phyloP scores from a whole-genome alignment of 2,888 invertebrate genomes.

The Isoperla grammatica region DNA sequence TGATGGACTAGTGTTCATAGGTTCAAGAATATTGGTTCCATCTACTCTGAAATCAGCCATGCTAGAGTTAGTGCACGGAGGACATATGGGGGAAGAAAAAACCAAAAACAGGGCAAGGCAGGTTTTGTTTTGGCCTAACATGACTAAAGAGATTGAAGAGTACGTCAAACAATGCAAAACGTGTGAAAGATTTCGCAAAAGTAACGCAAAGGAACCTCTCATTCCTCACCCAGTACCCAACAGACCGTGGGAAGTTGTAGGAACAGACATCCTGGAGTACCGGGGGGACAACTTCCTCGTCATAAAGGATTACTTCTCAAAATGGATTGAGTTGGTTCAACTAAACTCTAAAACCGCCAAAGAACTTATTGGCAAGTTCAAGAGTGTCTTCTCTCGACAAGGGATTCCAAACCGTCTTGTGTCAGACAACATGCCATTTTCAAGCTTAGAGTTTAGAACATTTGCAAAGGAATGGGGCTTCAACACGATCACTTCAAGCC shows the following conservation, averaged over 20 bases:
- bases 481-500: neutral
- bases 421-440: constrained; percentile 5
- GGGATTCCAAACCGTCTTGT: constrained; percentile 1
- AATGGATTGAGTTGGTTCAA: constrained; percentile 12
- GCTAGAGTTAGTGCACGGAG: no score
- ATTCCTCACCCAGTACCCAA: constrained; percentile 13
- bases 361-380: neutral
- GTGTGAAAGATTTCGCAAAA: no score
- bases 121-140: no score
- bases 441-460: neutral
- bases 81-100: no score
- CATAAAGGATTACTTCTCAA: constrained; percentile 4
- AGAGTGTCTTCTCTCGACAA: neutral
- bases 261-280: constrained; percentile 4
- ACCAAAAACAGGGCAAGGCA: no score
- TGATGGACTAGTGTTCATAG: no score
- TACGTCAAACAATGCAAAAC: no score
- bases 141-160: no score
- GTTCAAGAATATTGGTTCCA: no score
- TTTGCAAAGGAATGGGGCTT: constrained; percentile 1
- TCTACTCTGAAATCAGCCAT: no score
- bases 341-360: constrained; percentile 3
- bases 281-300: neutral
- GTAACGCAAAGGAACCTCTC: constrained; percentile 9
- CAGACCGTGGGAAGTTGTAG: constrained; percentile 9